These are phyloP conservation scores for Helostoma temminkii DNA, from an alignment of 2,797 vertebrate genomes.

Conservation along the genomic window DNA sequence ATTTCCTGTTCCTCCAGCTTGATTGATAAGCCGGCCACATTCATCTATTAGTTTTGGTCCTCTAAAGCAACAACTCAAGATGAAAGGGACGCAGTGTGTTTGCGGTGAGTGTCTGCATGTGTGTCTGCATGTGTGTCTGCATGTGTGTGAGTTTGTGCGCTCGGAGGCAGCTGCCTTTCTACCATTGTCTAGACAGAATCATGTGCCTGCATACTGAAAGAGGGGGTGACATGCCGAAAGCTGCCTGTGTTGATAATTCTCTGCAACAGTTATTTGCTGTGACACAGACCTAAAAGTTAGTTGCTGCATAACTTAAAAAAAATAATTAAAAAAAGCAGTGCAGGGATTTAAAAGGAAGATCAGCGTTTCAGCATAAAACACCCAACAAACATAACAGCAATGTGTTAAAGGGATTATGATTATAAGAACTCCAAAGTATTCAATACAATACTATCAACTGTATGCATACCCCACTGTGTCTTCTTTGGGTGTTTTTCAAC, in stretches of 20 bases:
- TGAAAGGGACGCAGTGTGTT: conserved; percentile 55
- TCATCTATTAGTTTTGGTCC: conserved; percentile 67
- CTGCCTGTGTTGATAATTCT: conserved; percentile 69
- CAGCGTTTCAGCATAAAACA: conserved; percentile 66
- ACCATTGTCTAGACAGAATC: conserved; percentile 76
- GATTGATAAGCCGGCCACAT: conserved; percentile 70
- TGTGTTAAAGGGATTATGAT: conserved; percentile 73
- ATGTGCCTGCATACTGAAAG: conserved; percentile 77
- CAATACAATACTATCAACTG: conserved; percentile 67
- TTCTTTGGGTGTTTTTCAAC: conserved; percentile 49
- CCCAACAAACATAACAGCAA: conserved; percentile 56
- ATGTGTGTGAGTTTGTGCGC: conserved; percentile 28
- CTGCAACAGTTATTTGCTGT: conserved; percentile 52
- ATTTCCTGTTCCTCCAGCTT: conserved; percentile 54
- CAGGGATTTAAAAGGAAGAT: conserved; percentile 58
- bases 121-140: conserved; percentile 3
- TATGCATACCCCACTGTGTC: conserved; percentile 56
- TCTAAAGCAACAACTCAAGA: conserved; percentile 49
- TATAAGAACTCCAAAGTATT: conserved; percentile 58
- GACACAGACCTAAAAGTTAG: conserved; percentile 68
- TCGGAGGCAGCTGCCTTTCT: conserved; percentile 74
- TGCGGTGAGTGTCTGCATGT: conserved; percentile 8
- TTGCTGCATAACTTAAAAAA: conserved; percentile 48
- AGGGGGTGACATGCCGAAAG: conserved; percentile 63
- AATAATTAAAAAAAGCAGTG: conserved; percentile 24